Evolutionary conservation across 2,113 vertebrate species (phyloP).

Genomic region (Cynopterus brachyotis): DNA sequence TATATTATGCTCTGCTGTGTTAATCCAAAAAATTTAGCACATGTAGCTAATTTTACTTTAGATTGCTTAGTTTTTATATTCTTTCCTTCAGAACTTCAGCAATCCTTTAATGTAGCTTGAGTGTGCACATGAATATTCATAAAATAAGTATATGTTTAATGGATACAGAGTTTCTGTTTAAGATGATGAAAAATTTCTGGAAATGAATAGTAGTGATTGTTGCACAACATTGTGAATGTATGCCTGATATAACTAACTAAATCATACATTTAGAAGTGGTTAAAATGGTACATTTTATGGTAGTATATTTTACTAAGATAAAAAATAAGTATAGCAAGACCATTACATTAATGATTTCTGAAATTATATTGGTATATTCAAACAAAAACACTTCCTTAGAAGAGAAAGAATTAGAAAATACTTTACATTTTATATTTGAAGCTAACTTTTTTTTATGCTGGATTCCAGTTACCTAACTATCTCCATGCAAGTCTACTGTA

Average conservation of each 20-base stretch:
- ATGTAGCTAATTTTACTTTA: constrained; percentile 53
- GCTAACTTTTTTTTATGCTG: background rate
- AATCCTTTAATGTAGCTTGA: constrained; percentile 40
- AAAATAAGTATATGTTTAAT: constrained; percentile 35
- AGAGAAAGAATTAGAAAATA: constrained; percentile 26
- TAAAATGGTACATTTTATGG: constrained; percentile 4
- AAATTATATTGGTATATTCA: background rate
- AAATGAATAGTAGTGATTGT: background rate
- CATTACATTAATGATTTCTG: constrained; percentile 32
- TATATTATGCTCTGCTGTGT: background rate
- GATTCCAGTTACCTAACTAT: constrained; percentile 6
- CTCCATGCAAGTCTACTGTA: background rate
- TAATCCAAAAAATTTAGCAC: background rate
- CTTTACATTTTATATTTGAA: constrained; percentile 2
- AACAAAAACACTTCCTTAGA: background rate
- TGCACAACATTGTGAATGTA: background rate
- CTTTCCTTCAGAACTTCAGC: background rate
- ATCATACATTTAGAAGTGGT: background rate
- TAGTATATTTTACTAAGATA: background rate
- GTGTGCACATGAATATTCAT: constrained; percentile 65
- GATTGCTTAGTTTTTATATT: constrained; percentile 22
- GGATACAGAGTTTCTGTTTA: background rate
- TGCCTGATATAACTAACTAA: background rate
- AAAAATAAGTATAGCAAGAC: background rate
- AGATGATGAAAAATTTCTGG: background rate